These are phyloP conservation scores for Peromyscus attwateri DNA, from an alignment of 2,797 vertebrate genomes.

Conservation along the genomic window DNA sequence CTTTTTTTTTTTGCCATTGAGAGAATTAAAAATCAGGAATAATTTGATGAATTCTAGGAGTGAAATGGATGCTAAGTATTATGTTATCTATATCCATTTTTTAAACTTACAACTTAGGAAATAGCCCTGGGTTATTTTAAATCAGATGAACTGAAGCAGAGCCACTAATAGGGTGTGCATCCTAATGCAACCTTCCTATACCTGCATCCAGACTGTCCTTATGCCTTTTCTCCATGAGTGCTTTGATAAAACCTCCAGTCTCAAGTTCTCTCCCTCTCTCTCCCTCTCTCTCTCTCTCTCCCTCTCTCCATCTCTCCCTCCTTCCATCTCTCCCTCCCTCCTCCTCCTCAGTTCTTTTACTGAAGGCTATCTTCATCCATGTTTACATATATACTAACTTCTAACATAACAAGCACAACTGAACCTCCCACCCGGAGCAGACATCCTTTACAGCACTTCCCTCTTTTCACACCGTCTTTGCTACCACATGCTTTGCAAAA, in stretches of 20 bases:
- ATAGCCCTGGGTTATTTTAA: background rate
- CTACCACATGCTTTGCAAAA: background rate
- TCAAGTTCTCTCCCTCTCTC: background rate
- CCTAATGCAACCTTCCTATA: no score
- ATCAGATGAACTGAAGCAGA: background rate
- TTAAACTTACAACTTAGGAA: background rate
- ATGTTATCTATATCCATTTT: background rate
- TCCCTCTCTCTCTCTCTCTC: background rate
- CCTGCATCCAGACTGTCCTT: background rate
- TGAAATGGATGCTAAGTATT: background rate
- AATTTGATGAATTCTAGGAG: background rate
- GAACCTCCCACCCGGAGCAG: background rate
- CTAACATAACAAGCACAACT: background rate
- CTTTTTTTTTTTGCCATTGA: background rate
- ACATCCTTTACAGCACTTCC: background rate
- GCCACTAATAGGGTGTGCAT: accelerated
- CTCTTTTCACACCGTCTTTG: background rate
- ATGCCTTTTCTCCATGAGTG: background rate
- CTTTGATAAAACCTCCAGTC: background rate
- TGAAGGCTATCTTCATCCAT: background rate
- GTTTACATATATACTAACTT: background rate
- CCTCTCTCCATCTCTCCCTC: background rate
- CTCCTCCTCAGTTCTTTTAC: background rate
- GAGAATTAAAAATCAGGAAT: background rate
- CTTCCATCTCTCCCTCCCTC: background rate